These are phyloP conservation scores for Galemys pyrenaicus DNA, from an alignment of 2,113 vertebrate species.

Conservation along the genomic window DNA sequence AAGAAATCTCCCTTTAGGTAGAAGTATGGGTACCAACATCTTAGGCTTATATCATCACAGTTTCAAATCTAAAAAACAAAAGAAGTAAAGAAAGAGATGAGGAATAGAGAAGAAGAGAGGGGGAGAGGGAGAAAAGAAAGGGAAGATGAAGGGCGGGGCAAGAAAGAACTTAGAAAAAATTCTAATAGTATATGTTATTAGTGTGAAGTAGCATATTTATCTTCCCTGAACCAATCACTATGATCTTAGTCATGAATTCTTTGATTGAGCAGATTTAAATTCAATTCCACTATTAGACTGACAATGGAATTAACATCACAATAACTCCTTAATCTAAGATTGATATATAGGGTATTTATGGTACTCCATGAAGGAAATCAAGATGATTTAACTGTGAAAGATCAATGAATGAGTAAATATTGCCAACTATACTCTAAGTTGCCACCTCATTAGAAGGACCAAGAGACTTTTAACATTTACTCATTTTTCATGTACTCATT, in stretches of 20 bases:
- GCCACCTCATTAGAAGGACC: not conserved
- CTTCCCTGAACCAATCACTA: not conserved
- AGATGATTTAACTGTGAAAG: not conserved
- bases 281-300: not conserved
- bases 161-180: not conserved
- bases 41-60: not conserved
- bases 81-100: not conserved
- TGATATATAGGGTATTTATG: not conserved
- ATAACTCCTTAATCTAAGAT: not conserved
- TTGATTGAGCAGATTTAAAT: not conserved
- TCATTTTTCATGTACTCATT: not conserved
- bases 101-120: fast-evolving
- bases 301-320: not conserved
- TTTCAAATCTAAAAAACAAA: not conserved
- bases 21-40: not conserved
- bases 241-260: not conserved
- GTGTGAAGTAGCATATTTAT: not conserved
- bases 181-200: not conserved
- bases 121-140: not conserved
- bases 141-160: fast-evolving
- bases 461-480: not conserved
- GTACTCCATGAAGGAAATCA: not conserved
- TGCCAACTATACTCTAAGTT: fast-evolving
- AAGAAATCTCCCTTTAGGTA: not conserved
- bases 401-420: not conserved